Conservation (phyloP, 2,113 vertebrate genomes). For the Entosphenus tridentatus region DNA sequence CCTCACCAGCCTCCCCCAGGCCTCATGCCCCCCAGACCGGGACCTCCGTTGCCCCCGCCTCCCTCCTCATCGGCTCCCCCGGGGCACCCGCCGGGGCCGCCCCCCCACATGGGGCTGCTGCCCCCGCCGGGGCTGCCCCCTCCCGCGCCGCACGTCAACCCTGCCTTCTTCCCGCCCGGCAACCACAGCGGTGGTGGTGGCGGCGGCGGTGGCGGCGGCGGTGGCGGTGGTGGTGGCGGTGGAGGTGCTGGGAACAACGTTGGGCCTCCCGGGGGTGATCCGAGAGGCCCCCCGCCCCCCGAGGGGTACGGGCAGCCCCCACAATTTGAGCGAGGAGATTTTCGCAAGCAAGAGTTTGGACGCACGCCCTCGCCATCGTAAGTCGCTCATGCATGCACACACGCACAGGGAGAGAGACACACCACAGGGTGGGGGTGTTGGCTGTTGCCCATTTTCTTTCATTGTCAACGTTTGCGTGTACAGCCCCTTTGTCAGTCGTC, state of each 20-base stretch:
- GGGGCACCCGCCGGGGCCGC: not conserved
- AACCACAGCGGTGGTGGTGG: slow-evolving; percentile 10
- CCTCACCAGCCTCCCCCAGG: slow-evolving; percentile 6
- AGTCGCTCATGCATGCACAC: no score
- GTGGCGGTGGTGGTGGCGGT: no score
- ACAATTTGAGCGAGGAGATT: slow-evolving; percentile 9
- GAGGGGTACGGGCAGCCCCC: not conserved
- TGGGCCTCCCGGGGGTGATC: slow-evolving; percentile 22
- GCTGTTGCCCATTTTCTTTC: no score
- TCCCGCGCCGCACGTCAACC: slow-evolving; percentile 48
- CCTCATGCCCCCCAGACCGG: slow-evolving; percentile 6
- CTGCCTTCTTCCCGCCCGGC: slow-evolving; percentile 44
- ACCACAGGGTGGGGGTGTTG: no score
- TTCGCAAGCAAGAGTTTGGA: not conserved
- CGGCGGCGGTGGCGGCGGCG: no score
- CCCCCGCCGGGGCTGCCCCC: slow-evolving; percentile 25
- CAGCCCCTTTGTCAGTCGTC: no score
- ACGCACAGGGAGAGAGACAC: no score
- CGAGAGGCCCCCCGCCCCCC: slow-evolving; percentile 15
- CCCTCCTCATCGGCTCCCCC: not conserved
- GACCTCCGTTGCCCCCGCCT: slow-evolving; percentile 7
- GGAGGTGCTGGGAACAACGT: no score
- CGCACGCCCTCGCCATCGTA: no score
- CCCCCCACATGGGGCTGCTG: slow-evolving; percentile 7
- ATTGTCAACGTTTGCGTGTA: no score